phyloP scores from a whole-genome alignment of 92 coral and sea anemone genomes.

The Zoanthus solanderi region DNA sequence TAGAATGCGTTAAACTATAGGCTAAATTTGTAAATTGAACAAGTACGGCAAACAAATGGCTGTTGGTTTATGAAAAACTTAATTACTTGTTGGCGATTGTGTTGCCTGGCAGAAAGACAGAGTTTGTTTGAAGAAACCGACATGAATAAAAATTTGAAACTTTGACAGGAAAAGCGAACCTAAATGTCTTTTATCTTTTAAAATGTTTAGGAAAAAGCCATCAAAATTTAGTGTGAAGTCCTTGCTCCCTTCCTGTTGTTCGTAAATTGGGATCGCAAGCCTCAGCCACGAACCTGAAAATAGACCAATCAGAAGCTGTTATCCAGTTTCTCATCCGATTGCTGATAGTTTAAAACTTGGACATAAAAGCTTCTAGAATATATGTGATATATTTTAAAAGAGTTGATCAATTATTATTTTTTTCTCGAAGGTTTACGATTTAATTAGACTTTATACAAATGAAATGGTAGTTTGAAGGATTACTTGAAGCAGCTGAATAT shows the following conservation, averaged over 20 bases:
- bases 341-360: too few relatives aligned
- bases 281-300: not conserved
- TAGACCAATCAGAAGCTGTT: conserved; percentile 3
- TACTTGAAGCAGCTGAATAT: too few relatives aligned
- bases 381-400: too few relatives aligned
- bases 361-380: too few relatives aligned
- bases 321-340: too few relatives aligned
- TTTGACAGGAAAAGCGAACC: not conserved
- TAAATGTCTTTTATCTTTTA: too few relatives aligned
- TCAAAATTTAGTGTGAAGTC: not conserved
- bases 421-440: too few relatives aligned
- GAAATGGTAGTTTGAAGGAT: too few relatives aligned
- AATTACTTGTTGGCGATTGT: not conserved
- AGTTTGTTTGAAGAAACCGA: not conserved
- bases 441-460: too few relatives aligned
- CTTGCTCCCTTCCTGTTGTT: conserved; percentile 1
- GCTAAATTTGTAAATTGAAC: not conserved
- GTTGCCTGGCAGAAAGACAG: not conserved
- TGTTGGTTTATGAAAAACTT: too few relatives aligned
- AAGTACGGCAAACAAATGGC: not conserved
- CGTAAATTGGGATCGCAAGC: not conserved
- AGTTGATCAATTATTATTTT: too few relatives aligned
- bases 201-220: not conserved
- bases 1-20: not conserved
- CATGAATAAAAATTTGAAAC: not conserved